Percentiles rank a stretch among this genome's conserved stretches.
Conservation (phyloP, 2,888 invertebrate genomes). For the Cryptosula pallasiana region DNA sequence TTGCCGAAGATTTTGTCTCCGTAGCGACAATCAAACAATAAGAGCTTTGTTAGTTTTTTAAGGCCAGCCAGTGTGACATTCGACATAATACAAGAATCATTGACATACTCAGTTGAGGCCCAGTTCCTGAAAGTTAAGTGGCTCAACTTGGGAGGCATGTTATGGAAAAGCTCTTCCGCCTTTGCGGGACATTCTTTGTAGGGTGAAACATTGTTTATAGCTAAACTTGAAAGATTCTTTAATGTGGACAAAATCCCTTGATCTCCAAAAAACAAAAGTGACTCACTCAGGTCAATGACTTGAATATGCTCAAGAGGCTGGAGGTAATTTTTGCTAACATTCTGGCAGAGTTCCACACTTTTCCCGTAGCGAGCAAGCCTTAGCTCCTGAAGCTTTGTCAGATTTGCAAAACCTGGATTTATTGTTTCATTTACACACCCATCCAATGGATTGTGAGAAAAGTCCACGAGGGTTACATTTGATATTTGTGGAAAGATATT, state of each 20-base stretch:
- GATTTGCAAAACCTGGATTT: not conserved
- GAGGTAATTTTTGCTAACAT: not conserved
- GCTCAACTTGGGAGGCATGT: not conserved
- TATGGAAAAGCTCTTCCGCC: not conserved
- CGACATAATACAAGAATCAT: not conserved
- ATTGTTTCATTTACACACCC: not conserved
- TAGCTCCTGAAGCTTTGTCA: not conserved
- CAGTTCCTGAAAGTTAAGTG: not conserved
- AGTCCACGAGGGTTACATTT: not conserved
- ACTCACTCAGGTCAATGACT: not conserved
- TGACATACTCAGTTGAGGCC: not conserved
- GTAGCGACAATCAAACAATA: not conserved
- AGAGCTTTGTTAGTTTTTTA: not conserved
- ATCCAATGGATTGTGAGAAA: conserved; percentile 12
- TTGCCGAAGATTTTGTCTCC: conserved; percentile 4
- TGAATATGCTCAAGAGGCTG: not conserved
- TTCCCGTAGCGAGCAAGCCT: not conserved
- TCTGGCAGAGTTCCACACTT: not conserved
- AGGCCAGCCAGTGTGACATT: not conserved
- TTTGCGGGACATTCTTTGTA: conserved; percentile 5
- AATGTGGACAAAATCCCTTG: not conserved
- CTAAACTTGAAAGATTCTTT: not conserved
- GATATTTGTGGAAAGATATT: not conserved
- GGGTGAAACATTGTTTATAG: not conserved
- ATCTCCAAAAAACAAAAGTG: not conserved